A percentile compares a stretch with the other conserved stretches of the same genome.
Evolutionary conservation across 2,113 vertebrate species (phyloP).

Genomic region (Lethenteron camtschaticum): DNA sequence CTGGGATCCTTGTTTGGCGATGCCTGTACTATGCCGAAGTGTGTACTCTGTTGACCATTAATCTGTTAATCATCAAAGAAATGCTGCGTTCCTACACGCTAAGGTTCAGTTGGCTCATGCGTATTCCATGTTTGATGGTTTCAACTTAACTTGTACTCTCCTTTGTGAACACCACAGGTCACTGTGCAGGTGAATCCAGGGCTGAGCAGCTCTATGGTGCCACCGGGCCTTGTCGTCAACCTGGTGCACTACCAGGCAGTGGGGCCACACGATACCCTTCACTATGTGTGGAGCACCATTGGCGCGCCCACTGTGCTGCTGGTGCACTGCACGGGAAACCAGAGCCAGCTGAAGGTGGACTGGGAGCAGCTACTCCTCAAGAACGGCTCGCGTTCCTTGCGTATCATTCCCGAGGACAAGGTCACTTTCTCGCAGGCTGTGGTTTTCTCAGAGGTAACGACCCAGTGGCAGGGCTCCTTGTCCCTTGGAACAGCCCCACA

Average conservation of each 20-base stretch:
- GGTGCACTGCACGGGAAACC: constrained; percentile 28
- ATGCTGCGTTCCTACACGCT: too few species aligned
- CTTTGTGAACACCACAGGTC: constrained; percentile 22
- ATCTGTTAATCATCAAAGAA: too few species aligned
- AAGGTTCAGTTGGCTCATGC: too few species aligned
- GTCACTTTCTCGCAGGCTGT: constrained; percentile 31
- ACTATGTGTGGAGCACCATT: constrained; percentile 46
- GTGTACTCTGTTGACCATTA: too few species aligned
- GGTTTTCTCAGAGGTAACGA: constrained; percentile 39
- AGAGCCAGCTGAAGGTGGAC: constrained; percentile 32
- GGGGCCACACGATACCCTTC: constrained; percentile 40
- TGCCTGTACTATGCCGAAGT: too few species aligned
- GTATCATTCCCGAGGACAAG: constrained; percentile 34
- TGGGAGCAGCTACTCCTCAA: constrained; percentile 32
- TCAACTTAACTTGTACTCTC: too few species aligned
- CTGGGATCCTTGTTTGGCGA: too few species aligned
- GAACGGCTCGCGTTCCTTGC: constrained; percentile 21
- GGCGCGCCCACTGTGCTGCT: constrained; percentile 44
- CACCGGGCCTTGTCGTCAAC: constrained; percentile 16
- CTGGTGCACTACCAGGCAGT: constrained; percentile 41
- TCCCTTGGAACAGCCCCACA: too few species aligned
- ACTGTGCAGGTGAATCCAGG: constrained; percentile 32
- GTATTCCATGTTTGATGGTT: too few species aligned
- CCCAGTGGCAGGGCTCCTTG: too few species aligned
- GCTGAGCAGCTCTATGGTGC: background rate